These are phyloP conservation scores for Ancistrus triradiatus DNA, from an alignment of 2,113 vertebrate genomes.

Conservation along the genomic window DNA sequence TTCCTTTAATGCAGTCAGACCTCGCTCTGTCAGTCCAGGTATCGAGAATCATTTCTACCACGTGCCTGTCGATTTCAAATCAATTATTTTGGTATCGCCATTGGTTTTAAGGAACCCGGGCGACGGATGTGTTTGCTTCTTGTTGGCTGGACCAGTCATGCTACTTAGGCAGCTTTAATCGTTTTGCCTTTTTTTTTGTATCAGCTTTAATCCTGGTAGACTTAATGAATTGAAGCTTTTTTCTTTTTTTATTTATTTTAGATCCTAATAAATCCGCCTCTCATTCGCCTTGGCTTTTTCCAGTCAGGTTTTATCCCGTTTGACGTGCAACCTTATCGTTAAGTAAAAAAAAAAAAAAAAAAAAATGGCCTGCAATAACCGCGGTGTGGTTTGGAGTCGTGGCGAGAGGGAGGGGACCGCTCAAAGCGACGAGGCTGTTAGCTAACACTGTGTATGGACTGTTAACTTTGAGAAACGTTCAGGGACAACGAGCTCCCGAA, in stretches of 20 bases:
- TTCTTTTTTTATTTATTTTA: slow-evolving; percentile 51
- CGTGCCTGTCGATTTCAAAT: slow-evolving; percentile 35
- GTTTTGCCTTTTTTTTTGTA: slow-evolving; percentile 42
- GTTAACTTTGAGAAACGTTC: too few species aligned
- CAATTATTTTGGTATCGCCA: slow-evolving; percentile 14
- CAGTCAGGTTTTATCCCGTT: too few species aligned
- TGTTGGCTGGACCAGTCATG: slow-evolving; percentile 45
- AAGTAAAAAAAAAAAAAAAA: too few species aligned
- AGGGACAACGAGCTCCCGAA: too few species aligned
- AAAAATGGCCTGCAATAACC: too few species aligned
- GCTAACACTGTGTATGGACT: too few species aligned
- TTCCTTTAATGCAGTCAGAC: too few species aligned
- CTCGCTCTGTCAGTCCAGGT: background rate
- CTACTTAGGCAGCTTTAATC: slow-evolving; percentile 45
- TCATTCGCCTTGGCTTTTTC: slow-evolving; percentile 32
- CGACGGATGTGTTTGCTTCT: slow-evolving; percentile 14
- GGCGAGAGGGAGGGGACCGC: too few species aligned
- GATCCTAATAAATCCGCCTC: slow-evolving; percentile 41
- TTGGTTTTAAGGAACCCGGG: slow-evolving; percentile 26
- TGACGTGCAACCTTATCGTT: too few species aligned
- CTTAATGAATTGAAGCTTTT: slow-evolving; percentile 19
- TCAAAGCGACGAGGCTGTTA: too few species aligned
- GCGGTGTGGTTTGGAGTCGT: too few species aligned
- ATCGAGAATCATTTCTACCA: slow-evolving; percentile 28
- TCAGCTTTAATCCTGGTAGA: slow-evolving; percentile 29